Percentiles rank a stretch among this genome's conserved stretches.
Evolutionary conservation across 2,797 vertebrate species (phyloP).

Genomic region (Acomys russatus): DNA sequence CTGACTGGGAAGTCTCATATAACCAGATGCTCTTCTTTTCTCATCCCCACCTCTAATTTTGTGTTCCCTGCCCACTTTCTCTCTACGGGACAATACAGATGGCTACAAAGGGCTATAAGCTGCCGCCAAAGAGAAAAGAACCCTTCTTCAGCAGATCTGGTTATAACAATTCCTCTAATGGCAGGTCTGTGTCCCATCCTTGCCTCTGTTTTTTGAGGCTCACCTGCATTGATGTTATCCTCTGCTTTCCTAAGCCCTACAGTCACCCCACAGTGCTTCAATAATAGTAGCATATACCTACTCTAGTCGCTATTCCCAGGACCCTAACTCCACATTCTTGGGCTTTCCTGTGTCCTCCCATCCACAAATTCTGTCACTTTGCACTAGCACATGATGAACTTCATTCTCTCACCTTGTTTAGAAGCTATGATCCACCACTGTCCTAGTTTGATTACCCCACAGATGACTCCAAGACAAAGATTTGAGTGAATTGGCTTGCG

Average conservation of each 20-base stretch:
- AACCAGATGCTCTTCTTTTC: neutral
- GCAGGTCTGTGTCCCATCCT: neutral
- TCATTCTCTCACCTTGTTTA: neutral
- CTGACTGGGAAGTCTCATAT: neutral
- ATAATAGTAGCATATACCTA: neutral
- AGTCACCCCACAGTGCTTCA: neutral
- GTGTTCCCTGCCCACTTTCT: neutral
- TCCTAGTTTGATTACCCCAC: neutral
- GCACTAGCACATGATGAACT: neutral
- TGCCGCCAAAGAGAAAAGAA: neutral
- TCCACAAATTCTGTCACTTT: neutral
- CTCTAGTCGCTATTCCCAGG: neutral
- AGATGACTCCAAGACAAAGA: neutral
- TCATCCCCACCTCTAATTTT: neutral
- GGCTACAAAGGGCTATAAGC: neutral
- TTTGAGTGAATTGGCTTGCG: neutral
- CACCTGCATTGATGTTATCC: neutral
- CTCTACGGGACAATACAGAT: neutral
- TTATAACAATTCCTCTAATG: neutral
- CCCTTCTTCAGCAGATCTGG: neutral
- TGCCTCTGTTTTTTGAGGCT: conserved; percentile 6
- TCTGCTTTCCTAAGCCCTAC: neutral
- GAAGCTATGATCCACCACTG: neutral
- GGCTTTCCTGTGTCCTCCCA: neutral
- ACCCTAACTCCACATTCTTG: neutral